Evolutionary conservation across 2,113 vertebrate species (phyloP).

Genomic region (Datnioides undecimradiatus): DNA sequence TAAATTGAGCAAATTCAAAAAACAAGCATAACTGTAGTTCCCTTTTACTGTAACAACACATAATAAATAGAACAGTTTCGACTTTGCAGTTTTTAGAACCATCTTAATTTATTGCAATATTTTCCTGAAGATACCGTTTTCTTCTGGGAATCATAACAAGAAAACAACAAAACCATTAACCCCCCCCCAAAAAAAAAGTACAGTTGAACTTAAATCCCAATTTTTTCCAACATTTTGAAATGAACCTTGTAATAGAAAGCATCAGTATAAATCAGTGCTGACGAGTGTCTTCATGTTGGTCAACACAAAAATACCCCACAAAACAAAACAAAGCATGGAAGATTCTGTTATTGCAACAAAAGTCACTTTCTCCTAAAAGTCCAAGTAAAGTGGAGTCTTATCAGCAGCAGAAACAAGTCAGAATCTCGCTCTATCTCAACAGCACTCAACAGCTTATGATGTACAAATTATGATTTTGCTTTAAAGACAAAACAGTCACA

Average conservation of each 20-base stretch:
- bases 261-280: constrained; percentile 36
- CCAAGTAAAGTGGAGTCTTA: constrained; percentile 3
- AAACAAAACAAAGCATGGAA: neutral
- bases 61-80: neutral
- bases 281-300: constrained; percentile 12
- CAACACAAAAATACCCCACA: neutral
- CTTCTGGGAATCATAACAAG: constrained; percentile 32
- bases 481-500: neutral
- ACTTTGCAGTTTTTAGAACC: constrained; percentile 19
- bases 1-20: no score
- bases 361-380: constrained; percentile 19
- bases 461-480: constrained; percentile 20
- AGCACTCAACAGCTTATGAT: neutral
- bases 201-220: constrained; percentile 7
- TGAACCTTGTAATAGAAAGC: constrained; percentile 36
- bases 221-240: constrained; percentile 32
- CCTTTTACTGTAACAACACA: neutral
- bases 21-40: no score
- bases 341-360: neutral
- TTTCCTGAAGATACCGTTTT: constrained; percentile 32
- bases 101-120: constrained; percentile 68
- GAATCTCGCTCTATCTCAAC: neutral
- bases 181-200: neutral
- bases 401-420: constrained; percentile 16
- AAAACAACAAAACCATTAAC: constrained; percentile 28